phyloP scores from a whole-genome alignment of 2,797 vertebrate genomes.

The Sebastes trivittatus region DNA sequence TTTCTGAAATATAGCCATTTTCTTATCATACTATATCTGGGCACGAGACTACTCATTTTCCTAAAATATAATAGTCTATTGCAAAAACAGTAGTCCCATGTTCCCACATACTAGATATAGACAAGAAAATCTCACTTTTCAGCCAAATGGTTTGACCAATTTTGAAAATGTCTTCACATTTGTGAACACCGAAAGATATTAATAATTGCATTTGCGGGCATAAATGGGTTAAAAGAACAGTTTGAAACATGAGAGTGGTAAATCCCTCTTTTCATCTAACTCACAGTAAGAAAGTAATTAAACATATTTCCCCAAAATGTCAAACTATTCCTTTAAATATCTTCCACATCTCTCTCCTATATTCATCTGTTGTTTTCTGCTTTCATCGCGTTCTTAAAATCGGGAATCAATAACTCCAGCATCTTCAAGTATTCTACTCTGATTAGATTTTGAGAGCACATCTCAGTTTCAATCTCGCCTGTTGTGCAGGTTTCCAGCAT shows the following conservation, averaged over 20 bases:
- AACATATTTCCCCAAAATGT: neutral
- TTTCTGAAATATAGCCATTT: no score
- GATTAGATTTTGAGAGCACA: neutral
- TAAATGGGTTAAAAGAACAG: neutral
- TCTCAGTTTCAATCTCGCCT: neutral
- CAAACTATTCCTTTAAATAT: neutral
- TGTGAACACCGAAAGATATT: no score
- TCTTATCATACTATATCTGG: no score
- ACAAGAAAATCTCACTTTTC: no score
- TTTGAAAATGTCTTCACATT: no score
- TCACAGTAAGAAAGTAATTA: neutral
- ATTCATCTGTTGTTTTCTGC: neutral
- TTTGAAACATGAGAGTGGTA: neutral
- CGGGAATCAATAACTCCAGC: neutral
- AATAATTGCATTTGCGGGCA: no score
- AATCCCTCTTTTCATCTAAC: neutral
- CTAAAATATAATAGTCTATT: no score
- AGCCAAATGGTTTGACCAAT: no score
- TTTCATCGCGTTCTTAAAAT: neutral
- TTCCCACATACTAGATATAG: no score
- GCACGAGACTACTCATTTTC: no score
- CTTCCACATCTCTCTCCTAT: neutral
- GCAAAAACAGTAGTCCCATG: no score
- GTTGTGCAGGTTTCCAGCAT: neutral
- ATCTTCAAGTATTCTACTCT: neutral